Conservation (phyloP, 2,113 vertebrate genomes). For the Seriola dumerili region DNA sequence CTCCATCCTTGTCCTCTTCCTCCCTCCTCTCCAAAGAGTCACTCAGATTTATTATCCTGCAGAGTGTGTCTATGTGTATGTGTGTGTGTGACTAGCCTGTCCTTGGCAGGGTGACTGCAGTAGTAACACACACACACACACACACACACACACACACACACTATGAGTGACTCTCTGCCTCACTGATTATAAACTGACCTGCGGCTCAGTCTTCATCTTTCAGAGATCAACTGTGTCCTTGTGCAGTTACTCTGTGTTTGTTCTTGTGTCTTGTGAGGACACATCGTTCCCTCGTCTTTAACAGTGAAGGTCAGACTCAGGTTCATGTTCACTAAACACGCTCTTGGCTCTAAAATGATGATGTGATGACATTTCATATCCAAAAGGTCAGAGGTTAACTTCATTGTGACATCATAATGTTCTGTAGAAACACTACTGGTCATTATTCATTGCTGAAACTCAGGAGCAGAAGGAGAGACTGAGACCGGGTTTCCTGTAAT, state of each 20-base stretch:
- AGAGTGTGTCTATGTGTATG: constrained; percentile 8
- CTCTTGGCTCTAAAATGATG: no score
- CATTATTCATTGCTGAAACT: no score
- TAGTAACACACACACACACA: no score
- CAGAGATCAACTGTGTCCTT: neutral
- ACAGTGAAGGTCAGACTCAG: neutral
- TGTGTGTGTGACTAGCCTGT: neutral
- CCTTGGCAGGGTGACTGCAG: constrained; percentile 2
- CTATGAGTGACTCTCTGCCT: neutral
- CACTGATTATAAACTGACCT: constrained; percentile 40
- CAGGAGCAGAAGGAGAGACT: no score
- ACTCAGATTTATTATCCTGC: constrained; percentile 63
- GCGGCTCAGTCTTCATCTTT: constrained; percentile 44
- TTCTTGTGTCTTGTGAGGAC: neutral
- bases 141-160: neutral
- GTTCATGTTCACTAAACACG: no score
- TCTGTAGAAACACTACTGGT: no score
- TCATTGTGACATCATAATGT: no score
- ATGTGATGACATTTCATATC: no score
- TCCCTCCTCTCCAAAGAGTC: neutral
- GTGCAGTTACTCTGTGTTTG: neutral
- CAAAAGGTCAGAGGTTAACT: no score
- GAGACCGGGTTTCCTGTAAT: no score
- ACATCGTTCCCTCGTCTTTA: no score
- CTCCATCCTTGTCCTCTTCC: neutral